Conservation (phyloP, 2,888 invertebrate species). For the Emesis furor region DNA sequence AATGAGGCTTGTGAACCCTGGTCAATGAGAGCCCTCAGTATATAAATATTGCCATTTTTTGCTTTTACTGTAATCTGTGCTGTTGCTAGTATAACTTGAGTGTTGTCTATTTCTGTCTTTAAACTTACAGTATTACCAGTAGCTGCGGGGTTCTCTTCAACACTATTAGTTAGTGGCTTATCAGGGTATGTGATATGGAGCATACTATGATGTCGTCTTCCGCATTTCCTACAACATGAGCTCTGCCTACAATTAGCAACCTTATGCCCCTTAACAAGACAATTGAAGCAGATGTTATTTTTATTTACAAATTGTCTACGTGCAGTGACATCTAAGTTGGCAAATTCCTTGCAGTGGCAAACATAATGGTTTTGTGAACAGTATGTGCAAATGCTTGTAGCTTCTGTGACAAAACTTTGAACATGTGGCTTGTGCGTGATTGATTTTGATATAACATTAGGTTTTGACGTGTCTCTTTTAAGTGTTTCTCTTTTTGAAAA, state of each 20-base stretch:
- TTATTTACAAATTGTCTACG: constrained; percentile 54
- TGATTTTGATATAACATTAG: too few species aligned
- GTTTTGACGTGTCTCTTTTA: too few species aligned
- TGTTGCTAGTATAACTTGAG: constrained; percentile 57
- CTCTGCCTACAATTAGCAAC: constrained; percentile 20
- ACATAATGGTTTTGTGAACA: constrained; percentile 48
- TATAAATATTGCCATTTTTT: constrained; percentile 26
- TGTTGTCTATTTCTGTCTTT: constrained; percentile 44
- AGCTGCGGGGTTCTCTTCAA: background rate
- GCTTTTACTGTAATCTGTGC: constrained; percentile 42
- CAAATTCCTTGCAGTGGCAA: constrained; percentile 63
- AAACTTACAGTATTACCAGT: constrained; percentile 2
- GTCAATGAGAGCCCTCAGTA: constrained; percentile 62
- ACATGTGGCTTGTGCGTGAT: constrained; percentile 28
- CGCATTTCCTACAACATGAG: constrained; percentile 59
- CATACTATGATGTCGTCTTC: constrained; percentile 62
- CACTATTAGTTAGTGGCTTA: background rate
- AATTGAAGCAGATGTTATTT: constrained; percentile 65
- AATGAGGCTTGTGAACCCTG: constrained; percentile 69
- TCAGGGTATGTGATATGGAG: background rate
- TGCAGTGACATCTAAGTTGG: constrained; percentile 32
- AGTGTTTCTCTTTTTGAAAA: too few species aligned
- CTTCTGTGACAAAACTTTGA: constrained; percentile 41
- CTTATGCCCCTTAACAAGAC: constrained; percentile 53
- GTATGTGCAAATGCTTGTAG: constrained; percentile 43